phyloP scores from a whole-genome alignment of 2,113 vertebrate genomes.

The Phaetusa simplex region DNA sequence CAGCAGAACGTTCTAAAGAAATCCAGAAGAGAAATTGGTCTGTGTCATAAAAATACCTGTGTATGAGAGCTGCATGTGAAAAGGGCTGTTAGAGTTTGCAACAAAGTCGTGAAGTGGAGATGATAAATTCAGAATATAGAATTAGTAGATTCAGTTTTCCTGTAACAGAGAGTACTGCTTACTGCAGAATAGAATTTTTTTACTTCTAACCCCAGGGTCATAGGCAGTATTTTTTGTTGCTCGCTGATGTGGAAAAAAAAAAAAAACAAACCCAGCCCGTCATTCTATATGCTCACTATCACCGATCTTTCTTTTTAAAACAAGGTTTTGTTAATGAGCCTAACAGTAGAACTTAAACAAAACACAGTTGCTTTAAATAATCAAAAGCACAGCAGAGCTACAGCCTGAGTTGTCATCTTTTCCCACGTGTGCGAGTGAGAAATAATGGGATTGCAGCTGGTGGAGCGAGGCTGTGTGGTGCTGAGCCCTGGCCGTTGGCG shows the following conservation, averaged over 20 bases:
- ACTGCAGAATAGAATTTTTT: background rate
- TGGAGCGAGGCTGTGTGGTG: background rate
- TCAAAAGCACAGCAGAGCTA: background rate
- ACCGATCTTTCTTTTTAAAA: background rate
- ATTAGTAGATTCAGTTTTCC: background rate
- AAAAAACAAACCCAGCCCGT: background rate
- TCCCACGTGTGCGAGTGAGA: accelerated
- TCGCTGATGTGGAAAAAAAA: background rate
- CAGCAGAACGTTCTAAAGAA: constrained; percentile 19
- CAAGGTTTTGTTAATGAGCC: background rate
- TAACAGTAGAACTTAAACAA: background rate
- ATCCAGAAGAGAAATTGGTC: constrained; percentile 9
- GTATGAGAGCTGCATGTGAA: background rate
- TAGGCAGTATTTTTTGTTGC: background rate
- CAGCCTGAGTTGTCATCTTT: background rate
- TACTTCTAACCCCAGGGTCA: background rate
- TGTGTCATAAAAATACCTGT: background rate
- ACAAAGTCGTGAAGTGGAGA: background rate
- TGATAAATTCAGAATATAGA: background rate
- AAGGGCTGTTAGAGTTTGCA: background rate
- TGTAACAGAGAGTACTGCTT: background rate
- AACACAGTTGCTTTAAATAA: background rate
- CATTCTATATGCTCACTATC: background rate
- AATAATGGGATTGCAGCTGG: background rate
- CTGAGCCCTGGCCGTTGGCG: background rate